Percentiles rank a stretch among this genome's conserved stretches.
Conservation (phyloP, 2,797 vertebrate species). For the Prionace glauca region DNA sequence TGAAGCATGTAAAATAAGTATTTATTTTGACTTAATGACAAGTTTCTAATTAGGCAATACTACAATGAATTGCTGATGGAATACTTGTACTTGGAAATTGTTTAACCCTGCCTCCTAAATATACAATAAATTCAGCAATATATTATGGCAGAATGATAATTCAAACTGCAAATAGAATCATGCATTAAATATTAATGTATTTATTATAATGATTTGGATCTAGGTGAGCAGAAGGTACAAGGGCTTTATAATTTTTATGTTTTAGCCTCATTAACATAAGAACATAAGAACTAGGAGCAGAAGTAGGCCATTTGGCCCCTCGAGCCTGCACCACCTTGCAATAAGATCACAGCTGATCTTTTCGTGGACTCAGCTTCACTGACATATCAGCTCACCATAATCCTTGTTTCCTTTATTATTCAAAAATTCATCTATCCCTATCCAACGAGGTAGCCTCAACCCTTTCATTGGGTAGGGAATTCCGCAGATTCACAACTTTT, state of each 20-base stretch:
- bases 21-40: neutral
- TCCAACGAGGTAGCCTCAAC: no score
- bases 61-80: neutral
- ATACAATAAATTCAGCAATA: neutral
- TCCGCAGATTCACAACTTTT: no score
- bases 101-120: neutral
- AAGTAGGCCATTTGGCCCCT: no score
- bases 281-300: no score
- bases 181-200: neutral
- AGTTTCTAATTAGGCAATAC: neutral
- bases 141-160: neutral
- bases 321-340: no score
- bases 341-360: no score
- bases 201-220: neutral
- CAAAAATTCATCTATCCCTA: no score
- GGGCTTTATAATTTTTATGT: neutral
- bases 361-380: no score
- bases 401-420: no score
- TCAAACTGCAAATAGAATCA: neutral
- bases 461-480: no score
- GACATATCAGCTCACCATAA: no score
- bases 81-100: neutral
- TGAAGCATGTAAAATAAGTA: neutral
- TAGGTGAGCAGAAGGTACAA: neutral
- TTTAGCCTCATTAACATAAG: no score